Conservation (phyloP, 2,113 vertebrate species). For the Empidonax traillii region DNA sequence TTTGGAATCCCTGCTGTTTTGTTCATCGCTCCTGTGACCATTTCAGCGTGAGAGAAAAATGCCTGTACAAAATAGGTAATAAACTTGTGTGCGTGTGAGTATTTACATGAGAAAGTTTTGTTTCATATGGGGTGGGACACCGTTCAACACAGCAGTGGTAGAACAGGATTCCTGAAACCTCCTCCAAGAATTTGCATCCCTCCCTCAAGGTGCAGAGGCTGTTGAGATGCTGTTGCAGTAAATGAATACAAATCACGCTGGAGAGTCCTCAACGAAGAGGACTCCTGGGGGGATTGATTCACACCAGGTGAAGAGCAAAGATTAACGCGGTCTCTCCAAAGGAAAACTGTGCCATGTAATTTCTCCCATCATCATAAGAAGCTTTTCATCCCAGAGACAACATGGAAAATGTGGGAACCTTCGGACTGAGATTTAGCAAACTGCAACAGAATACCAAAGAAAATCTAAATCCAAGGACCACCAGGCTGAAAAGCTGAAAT, state of each 20-base stretch:
- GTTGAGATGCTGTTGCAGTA: background rate
- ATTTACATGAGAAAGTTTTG: background rate
- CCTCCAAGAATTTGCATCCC: background rate
- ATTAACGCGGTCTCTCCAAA: background rate
- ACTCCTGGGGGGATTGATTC: background rate
- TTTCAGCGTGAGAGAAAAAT: background rate
- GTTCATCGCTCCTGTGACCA: background rate
- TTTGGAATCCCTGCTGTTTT: background rate
- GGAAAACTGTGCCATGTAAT: background rate
- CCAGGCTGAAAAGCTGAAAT: background rate
- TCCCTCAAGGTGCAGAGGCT: background rate
- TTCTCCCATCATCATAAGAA: background rate
- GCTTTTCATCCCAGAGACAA: background rate
- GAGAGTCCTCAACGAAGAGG: background rate
- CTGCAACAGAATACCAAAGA: background rate
- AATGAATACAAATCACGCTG: background rate
- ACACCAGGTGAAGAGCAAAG: background rate
- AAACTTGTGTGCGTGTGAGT: background rate
- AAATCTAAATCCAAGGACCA: background rate
- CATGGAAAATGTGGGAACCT: background rate
- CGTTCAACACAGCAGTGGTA: background rate
- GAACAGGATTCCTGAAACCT: constrained; percentile 12
- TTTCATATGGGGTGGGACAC: background rate
- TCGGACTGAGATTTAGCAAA: background rate
- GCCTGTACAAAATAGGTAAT: background rate